These are phyloP conservation scores for Peromyscus attwateri DNA, from an alignment of 2,797 vertebrate species.

Conservation along the genomic window DNA sequence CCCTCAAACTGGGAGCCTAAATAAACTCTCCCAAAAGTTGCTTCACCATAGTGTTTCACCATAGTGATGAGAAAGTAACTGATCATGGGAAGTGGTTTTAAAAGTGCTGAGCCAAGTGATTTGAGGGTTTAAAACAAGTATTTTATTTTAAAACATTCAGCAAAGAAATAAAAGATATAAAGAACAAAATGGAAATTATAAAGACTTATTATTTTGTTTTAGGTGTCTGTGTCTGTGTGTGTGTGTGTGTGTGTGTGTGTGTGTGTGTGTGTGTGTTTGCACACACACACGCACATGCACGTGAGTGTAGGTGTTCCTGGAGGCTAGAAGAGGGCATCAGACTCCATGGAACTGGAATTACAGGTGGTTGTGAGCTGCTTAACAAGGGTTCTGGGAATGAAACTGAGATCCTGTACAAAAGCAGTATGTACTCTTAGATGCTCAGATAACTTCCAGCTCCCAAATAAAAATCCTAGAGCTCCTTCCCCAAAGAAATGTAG, in stretches of 20 bases:
- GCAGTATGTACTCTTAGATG: not conserved
- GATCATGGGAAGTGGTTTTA: not conserved
- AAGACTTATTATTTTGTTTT: not conserved
- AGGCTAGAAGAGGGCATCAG: not conserved
- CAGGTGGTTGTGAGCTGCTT: not conserved
- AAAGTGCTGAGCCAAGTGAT: not conserved
- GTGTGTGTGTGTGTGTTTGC: not conserved
- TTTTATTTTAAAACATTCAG: not conserved
- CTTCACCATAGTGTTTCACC: not conserved
- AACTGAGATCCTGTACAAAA: not conserved
- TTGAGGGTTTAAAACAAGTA: constrained; percentile 22
- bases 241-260: not conserved
- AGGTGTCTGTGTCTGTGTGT: not conserved
- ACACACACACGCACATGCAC: not conserved
- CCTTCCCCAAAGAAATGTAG: not conserved
- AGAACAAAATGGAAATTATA: not conserved
- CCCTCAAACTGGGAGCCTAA: not conserved
- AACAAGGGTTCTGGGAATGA: not conserved
- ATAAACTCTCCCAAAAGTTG: not conserved
- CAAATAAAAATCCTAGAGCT: not conserved
- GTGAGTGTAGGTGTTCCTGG: not conserved
- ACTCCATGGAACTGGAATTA: not conserved
- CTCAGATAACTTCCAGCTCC: not conserved
- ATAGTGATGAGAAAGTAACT: not conserved
- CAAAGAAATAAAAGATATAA: not conserved